These are phyloP conservation scores for Coregonus ussuriensis DNA, from an alignment of 2,797 vertebrate species.

Conservation along the genomic window DNA sequence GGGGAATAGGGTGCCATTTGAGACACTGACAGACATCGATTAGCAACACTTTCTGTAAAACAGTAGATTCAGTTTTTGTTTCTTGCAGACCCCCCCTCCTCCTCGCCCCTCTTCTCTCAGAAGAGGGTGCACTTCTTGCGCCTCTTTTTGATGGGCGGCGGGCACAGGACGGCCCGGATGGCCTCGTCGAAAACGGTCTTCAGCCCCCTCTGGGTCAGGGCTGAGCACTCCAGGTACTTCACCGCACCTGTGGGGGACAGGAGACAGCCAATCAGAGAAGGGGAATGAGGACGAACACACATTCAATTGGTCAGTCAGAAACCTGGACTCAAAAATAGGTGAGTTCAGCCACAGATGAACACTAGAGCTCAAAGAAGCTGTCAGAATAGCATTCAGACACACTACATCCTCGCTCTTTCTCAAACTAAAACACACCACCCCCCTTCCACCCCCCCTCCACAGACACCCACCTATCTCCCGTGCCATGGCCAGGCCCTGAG, in stretches of 20 bases:
- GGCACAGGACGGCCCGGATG: conserved; percentile 87
- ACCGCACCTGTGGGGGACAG: conserved; percentile 74
- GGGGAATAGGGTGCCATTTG: background rate
- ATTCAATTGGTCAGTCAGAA: background rate
- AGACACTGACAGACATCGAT: background rate
- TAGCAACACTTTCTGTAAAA: conserved; percentile 2
- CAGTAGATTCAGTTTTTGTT: background rate
- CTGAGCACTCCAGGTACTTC: conserved; percentile 88
- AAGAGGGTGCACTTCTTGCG: conserved; percentile 85
- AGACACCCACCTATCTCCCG: conserved; percentile 83
- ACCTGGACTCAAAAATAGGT: no score
- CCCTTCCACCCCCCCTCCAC: conserved; percentile 71
- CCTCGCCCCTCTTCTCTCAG: conserved; percentile 44
- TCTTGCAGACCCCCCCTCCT: background rate
- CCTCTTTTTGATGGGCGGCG: conserved; percentile 82
- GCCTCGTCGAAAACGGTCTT: conserved; percentile 90
- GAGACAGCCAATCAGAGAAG: background rate
- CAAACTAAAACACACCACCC: conserved; percentile 62
- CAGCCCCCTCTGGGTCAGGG: conserved; percentile 85
- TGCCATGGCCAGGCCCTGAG: conserved; percentile 88
- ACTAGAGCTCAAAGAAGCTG: background rate
- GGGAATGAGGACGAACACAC: background rate
- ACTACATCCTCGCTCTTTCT: background rate
- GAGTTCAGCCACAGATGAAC: background rate
- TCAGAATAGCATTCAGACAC: background rate